These are phyloP conservation scores for Petrocephalus sullivani DNA, from an alignment of 2,797 vertebrate genomes.

Conservation along the genomic window DNA sequence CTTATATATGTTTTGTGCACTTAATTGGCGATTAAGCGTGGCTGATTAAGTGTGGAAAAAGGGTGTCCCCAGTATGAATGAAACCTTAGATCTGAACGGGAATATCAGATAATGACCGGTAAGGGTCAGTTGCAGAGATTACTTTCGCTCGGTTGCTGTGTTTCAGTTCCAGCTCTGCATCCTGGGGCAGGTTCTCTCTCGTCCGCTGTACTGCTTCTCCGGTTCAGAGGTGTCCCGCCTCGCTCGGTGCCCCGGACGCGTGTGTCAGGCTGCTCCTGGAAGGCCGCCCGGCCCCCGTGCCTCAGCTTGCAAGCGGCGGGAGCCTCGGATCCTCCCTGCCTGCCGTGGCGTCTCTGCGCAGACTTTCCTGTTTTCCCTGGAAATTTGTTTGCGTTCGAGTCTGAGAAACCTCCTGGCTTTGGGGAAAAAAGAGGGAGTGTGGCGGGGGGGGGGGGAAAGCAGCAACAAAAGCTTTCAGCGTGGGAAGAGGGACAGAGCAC, in stretches of 20 bases:
- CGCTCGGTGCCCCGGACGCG: neutral
- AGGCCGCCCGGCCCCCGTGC: neutral
- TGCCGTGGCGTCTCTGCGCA: neutral
- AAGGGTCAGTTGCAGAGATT: neutral
- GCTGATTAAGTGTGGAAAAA: neutral
- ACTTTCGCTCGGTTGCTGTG: neutral
- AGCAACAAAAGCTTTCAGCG: neutral
- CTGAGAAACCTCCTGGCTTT: neutral
- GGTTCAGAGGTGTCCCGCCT: neutral
- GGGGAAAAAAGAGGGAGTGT: neutral
- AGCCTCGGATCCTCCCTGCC: neutral
- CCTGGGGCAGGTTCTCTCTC: neutral
- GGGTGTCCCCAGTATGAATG: neutral
- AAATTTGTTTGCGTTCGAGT: neutral
- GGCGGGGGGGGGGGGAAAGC: neutral
- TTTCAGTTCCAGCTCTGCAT: neutral
- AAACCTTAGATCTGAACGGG: neutral
- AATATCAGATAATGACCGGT: neutral
- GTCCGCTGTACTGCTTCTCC: neutral
- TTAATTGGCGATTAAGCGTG: neutral
- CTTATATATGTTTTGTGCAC: neutral
- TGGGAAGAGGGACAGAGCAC: neutral
- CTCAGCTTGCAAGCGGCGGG: neutral
- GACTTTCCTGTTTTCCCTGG: constrained; percentile 8
- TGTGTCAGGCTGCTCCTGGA: neutral